Evolutionary conservation across 2,113 vertebrate species (phyloP), one percentile per base, ranked within the genome.

Genomic region (Desmodus rotundus): DNA sequence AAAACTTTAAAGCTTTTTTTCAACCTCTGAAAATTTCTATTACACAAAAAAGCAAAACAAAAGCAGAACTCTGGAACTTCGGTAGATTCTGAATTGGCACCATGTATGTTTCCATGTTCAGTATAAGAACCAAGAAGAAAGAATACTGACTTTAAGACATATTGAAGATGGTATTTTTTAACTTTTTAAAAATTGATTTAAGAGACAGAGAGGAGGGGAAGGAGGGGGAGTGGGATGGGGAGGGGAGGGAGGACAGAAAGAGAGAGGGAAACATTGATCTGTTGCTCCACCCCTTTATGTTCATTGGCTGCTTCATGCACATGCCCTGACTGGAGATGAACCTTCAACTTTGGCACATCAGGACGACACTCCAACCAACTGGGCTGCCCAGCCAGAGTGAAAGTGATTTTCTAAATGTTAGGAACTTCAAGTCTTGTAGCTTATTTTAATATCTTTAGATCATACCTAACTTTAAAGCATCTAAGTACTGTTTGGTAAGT

Each of bases 361-460:
- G 61, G 61, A 63, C 5, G 28, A 63, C 28, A 31, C 61, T 31
- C 61, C 61, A 63, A 31, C 61, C 61, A 63, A 63, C 61, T 63
- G 26, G 11, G 61, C 61, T 63, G 31, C 13, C 61, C 11, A 31
- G 28, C 28, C 61, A 63, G 12, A 65, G 36, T 47, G 22, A 94
- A 89, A 73, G 61, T 91, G 31, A 78, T 65, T 58, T 68, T 63
- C 43, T 13, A 65, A 76, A 41, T 89, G 47, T 85, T 73, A 68
- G 61, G 76, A 96, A 92, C 73, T 33, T 87, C 13, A 65, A 76
- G 19, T 0, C 33, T 82, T 68, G 41, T 41, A 83, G 3, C 17
- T 72, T 73, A 86, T 50, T 84, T 77, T 80, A 84, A 31, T 70
- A 43, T 81, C 52, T 93, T 97, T 58, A 91, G 5, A 86, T 74